Base-by-base conservation (phyloP, 2,888 invertebrate species). In the Liodrosophila aerea region DNA sequence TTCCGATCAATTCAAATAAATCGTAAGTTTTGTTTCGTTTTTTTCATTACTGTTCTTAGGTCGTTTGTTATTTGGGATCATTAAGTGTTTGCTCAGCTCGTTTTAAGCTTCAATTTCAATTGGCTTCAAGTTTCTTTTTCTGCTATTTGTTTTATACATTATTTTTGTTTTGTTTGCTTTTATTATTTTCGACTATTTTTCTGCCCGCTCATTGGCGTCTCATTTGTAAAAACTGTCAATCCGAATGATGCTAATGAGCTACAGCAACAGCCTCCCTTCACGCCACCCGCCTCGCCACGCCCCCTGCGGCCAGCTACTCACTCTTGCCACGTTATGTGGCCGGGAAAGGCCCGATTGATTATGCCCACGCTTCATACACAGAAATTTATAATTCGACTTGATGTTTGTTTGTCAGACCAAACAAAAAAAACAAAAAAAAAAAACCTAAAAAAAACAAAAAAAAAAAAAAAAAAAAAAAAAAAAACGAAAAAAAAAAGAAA, bases 151-250 rank as follows among this genome's bases (percentile, higher is more conserved):
- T 40, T 13, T 31, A 4, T 12, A 13, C 29, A 13, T 36, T 16
- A 22, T 22, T 22, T 22, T 22, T 22, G 5, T 22, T 4, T 22
- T 2, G 2, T 22, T 22, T 31, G 9, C 15, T 22, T 22, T 22
- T 22, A 22, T 22, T 22, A 22, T 22, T 22, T 22, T 31, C 16
- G 27, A 3, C 11, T 34, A 13, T 7, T 49, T 61, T 66, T 67
- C 15, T 68, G 68, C 41, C 47, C 45, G 30, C 68, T 68, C 68
- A 68, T 68, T 34, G 51, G 50, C 45, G 40, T 56, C 47, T 59
- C 68, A 45, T 68, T 68, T 68, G 64, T 56, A 50, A 54, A 36
- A 46, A 37, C 54, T 68, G 68, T 51, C 68, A 68, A 56, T 49
- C 53, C 39, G 39, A 43, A 47, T 31, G 64, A 52, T 59, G 68